Percentiles rank a stretch among this genome's conserved stretches.
phyloP scores from a whole-genome alignment of 2,113 vertebrate genomes.

The Eptatretus burgeri region DNA sequence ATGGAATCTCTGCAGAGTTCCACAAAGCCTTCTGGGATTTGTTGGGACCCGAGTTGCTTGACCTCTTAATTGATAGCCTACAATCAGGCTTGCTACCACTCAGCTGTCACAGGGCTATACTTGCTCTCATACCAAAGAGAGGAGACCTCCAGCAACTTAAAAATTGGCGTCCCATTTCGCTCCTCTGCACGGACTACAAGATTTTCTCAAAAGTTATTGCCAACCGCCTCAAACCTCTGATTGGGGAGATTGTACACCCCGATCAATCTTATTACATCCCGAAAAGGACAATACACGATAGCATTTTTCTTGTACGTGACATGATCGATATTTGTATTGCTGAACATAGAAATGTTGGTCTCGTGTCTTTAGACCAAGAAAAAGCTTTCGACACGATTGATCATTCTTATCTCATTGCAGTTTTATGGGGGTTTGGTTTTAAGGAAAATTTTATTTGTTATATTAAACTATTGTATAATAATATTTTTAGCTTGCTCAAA shows the following conservation, averaged over 20 bases:
- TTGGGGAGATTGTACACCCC: background rate
- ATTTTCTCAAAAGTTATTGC: constrained; percentile 2
- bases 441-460: background rate
- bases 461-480: background rate
- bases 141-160: constrained; percentile 3
- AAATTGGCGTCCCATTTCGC: background rate
- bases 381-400: constrained; percentile 2
- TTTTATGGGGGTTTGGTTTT: background rate
- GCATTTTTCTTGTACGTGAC: constrained; percentile 3
- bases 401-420: background rate
- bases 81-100: background rate
- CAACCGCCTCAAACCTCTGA: background rate
- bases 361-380: constrained; percentile 4
- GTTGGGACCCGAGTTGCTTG: background rate
- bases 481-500: constrained; percentile 6
- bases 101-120: constrained; percentile 5
- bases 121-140: constrained; percentile 5
- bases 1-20: constrained; percentile 1
- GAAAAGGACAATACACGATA: background rate
- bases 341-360: background rate
- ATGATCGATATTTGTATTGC: background rate
- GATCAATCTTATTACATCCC: constrained; percentile 5
- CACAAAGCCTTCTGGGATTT: background rate
- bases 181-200: constrained; percentile 7
- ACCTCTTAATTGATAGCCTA: background rate